These are phyloP conservation scores for Papilio demoleus DNA, from an alignment of 2,888 invertebrate genomes.

Conservation along the genomic window DNA sequence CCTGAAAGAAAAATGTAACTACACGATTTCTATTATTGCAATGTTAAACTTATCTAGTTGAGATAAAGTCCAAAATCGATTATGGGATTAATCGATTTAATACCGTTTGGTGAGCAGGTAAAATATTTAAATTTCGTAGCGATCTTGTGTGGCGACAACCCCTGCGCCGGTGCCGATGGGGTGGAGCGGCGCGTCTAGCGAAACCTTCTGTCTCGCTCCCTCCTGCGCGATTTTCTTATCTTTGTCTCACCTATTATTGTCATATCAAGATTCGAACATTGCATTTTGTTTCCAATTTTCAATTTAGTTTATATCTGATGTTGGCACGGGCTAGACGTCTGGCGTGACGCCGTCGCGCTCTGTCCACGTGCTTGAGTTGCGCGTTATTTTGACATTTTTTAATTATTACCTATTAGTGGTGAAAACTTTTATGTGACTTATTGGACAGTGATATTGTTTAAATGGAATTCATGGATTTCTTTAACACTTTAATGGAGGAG, in stretches of 20 bases:
- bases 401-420: slow-evolving; percentile 45
- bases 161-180: slow-evolving; percentile 76
- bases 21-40: slow-evolving; percentile 42
- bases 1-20: slow-evolving; percentile 59
- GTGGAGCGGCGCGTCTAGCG: slow-evolving; percentile 76
- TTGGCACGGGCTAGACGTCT: slow-evolving; percentile 79
- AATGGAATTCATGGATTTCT: slow-evolving; percentile 78
- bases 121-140: slow-evolving; percentile 73
- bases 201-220: slow-evolving; percentile 60
- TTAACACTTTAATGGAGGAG: slow-evolving; percentile 72
- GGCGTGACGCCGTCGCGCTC: slow-evolving; percentile 68
- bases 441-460: slow-evolving; percentile 53
- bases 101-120: slow-evolving; percentile 67
- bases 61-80: slow-evolving; percentile 64
- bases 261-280: slow-evolving; percentile 82
- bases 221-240: slow-evolving; percentile 59
- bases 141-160: slow-evolving; percentile 80
- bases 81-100: slow-evolving; percentile 52
- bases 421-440: slow-evolving; percentile 56
- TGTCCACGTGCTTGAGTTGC: slow-evolving; percentile 70
- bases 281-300: slow-evolving; percentile 83
- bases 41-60: slow-evolving; percentile 51
- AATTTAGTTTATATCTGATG: slow-evolving; percentile 83
- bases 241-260: slow-evolving; percentile 81
- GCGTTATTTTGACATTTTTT: slow-evolving; percentile 55